phyloP scores from a whole-genome alignment of 2,113 vertebrate genomes.

The Stercorarius parasiticus region DNA sequence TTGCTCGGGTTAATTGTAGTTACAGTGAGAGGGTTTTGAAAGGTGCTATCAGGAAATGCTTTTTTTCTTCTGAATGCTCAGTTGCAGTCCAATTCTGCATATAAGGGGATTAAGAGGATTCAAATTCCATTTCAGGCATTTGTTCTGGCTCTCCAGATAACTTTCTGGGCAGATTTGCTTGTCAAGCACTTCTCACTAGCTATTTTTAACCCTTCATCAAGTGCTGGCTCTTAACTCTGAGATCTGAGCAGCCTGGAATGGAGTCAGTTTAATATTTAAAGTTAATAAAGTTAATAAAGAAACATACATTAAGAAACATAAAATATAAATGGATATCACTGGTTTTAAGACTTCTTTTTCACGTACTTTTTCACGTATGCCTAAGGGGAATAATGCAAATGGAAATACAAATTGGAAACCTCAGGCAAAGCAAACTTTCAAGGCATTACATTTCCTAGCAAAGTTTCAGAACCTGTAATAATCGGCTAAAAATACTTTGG shows the following conservation, averaged over 20 bases:
- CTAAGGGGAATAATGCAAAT: neutral
- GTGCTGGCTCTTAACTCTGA: constrained; percentile 62
- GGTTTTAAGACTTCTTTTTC: neutral
- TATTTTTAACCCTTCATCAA: constrained; percentile 81
- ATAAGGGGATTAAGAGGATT: constrained; percentile 72
- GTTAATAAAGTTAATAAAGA: neutral
- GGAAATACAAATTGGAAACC: neutral
- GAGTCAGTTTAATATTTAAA: constrained; percentile 53
- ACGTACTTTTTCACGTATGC: neutral
- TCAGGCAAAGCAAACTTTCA: neutral
- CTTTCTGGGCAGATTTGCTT: constrained; percentile 68
- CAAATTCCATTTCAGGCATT: constrained; percentile 80
- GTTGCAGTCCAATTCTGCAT: constrained; percentile 63
- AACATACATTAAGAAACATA: neutral
- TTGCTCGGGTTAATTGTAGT: neutral
- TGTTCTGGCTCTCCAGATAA: constrained; percentile 71
- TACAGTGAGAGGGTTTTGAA: neutral
- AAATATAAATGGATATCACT: neutral
- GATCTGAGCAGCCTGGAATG: constrained; percentile 69
- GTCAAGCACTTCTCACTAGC: constrained; percentile 71
- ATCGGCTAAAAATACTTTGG: neutral
- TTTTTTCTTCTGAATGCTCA: constrained; percentile 18
- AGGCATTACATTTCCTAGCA: neutral
- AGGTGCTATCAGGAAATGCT: neutral
- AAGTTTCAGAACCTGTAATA: neutral